A percentile compares a stretch with the other conserved stretches of the same genome.
Conservation (phyloP, 2,888 invertebrate genomes). For the Lepidocyrtinus sp. region DNA sequence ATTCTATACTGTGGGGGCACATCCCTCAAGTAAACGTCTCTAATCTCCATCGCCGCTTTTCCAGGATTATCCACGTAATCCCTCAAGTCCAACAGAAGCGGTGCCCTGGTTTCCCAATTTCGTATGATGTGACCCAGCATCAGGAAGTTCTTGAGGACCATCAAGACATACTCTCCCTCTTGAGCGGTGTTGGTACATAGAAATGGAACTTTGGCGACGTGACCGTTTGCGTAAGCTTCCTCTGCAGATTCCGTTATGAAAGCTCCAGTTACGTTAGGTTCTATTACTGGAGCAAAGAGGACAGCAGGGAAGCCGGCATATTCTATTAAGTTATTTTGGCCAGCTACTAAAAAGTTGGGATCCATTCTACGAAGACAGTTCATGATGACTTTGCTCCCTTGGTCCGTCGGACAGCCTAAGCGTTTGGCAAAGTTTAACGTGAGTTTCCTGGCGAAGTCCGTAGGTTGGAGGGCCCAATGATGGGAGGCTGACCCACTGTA, state of each 20-base stretch:
- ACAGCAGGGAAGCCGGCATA: conserved; percentile 55
- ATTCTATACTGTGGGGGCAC: conserved; percentile 26
- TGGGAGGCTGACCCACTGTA: conserved; percentile 55
- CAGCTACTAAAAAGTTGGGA: conserved; percentile 55
- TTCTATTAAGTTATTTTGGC: conserved; percentile 57
- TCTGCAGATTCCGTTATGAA: conserved; percentile 57
- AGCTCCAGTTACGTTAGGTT: conserved; percentile 51
- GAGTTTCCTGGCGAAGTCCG: conserved; percentile 32
- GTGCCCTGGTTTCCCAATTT: conserved; percentile 30
- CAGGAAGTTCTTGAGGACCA: conserved; percentile 39
- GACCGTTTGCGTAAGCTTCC: conserved; percentile 49
- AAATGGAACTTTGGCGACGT: conserved; percentile 56
- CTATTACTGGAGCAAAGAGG: conserved; percentile 57
- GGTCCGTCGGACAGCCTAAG: conserved; percentile 41
- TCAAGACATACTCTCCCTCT: conserved; percentile 49
- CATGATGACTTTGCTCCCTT: conserved; percentile 42
- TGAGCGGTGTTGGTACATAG: conserved; percentile 49
- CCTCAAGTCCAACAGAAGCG: conserved; percentile 25
- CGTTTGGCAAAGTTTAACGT: conserved; percentile 47
- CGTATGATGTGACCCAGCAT: conserved; percentile 28
- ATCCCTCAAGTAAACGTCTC: conserved; percentile 37
- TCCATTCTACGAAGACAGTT: conserved; percentile 48
- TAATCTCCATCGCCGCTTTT: conserved; percentile 24
- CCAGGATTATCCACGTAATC: not conserved
- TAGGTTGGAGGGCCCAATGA: conserved; percentile 59